phyloP scores from a whole-genome alignment of 2,797 vertebrate species.

The Clarias laeviceps region DNA sequence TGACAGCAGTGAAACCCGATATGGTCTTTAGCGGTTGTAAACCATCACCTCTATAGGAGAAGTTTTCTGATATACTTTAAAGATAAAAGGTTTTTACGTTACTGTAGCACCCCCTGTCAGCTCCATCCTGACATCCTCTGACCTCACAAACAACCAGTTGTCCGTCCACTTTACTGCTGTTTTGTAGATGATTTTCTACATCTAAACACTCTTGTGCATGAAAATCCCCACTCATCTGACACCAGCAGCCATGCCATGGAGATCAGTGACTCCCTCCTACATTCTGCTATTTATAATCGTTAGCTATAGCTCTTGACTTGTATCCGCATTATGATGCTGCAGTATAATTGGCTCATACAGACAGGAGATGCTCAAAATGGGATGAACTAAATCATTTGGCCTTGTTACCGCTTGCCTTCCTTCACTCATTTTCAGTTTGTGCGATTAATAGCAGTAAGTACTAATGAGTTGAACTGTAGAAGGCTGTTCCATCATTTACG shows the following conservation, averaged over 20 bases:
- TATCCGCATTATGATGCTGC: no score
- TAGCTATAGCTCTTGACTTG: not conserved
- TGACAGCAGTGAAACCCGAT: not conserved
- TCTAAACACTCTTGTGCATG: not conserved
- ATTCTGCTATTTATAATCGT: not conserved
- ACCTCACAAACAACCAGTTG: not conserved
- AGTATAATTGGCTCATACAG: not conserved
- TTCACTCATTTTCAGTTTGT: conserved; percentile 4
- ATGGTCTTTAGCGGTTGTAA: not conserved
- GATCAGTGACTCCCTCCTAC: not conserved
- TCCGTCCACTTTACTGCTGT: not conserved
- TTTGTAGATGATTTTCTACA: not conserved
- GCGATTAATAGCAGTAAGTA: not conserved
- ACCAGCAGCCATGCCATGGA: not conserved
- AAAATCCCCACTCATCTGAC: no score
- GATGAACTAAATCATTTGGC: not conserved
- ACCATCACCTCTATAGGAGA: no score
- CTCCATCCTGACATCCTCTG: not conserved
- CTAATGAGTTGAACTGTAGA: not conserved
- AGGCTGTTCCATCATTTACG: not conserved
- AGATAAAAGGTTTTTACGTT: not conserved
- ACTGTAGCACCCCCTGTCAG: not conserved
- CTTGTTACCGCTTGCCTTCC: not conserved
- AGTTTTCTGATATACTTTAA: not conserved
- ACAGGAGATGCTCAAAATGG: not conserved